A percentile compares a stretch with the other conserved stretches of the same genome.
These are phyloP conservation scores for Hypotaenidia okinawae DNA, from an alignment of 2,797 vertebrate species.

Conservation along the genomic window DNA sequence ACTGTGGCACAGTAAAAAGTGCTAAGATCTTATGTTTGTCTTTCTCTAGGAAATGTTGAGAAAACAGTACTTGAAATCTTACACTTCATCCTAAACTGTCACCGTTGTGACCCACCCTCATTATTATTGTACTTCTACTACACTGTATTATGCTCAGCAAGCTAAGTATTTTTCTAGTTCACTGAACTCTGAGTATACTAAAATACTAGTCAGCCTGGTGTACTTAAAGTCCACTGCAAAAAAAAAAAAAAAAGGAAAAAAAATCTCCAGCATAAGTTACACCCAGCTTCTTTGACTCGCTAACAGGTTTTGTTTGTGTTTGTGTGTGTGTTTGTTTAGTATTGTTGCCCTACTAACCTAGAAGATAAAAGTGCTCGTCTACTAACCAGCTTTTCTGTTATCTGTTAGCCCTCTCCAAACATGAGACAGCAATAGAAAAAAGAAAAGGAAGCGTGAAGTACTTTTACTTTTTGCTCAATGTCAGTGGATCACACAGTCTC, in stretches of 20 bases:
- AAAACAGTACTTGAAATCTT: background rate
- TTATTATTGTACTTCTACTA: background rate
- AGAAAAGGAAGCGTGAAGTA: background rate
- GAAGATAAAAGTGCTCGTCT: slow-evolving; percentile 28
- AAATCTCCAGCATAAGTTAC: background rate
- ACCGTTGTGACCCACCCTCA: background rate
- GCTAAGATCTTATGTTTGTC: background rate
- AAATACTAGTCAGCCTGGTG: background rate
- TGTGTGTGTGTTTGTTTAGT: background rate
- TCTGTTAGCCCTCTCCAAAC: background rate
- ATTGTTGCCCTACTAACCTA: background rate
- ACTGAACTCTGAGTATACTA: background rate
- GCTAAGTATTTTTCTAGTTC: background rate
- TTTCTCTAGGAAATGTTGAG: background rate
- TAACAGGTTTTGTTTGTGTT: background rate
- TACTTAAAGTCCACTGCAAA: background rate
- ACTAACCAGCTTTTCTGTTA: slow-evolving; percentile 11
- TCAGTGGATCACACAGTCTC: slow-evolving; percentile 13
- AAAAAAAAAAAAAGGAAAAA: background rate
- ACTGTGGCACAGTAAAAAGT: background rate
- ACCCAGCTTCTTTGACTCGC: fast-evolving
- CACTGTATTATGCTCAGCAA: background rate
- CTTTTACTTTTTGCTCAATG: background rate
- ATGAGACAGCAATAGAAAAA: background rate
- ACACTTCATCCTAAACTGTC: background rate